Evolutionary conservation across 2,797 vertebrate genomes (phyloP).

Genomic region (Cephalopachus bancanus): DNA sequence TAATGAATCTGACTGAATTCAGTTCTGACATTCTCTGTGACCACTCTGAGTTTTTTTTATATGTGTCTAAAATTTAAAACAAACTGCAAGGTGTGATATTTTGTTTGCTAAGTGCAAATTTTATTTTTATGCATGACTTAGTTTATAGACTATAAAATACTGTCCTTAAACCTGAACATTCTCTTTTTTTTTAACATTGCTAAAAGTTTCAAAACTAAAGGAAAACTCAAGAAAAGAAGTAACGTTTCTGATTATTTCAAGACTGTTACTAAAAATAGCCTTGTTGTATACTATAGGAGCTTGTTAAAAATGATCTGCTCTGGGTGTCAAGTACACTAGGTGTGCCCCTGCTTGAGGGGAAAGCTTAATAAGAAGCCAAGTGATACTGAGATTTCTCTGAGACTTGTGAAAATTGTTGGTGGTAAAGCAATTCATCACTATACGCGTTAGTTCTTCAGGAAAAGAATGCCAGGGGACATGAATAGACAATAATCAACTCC

Average conservation of each 20-base stretch:
- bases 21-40: constrained; percentile 5
- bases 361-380: constrained; percentile 8
- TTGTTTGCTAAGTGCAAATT: constrained; percentile 13
- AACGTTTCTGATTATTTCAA: constrained; percentile 18
- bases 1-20: constrained; percentile 19
- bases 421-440: not conserved
- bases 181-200: constrained; percentile 27
- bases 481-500: not conserved
- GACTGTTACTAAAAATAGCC: constrained; percentile 25
- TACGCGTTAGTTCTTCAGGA: constrained; percentile 6
- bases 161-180: constrained; percentile 38
- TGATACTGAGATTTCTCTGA: constrained; percentile 50
- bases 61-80: constrained; percentile 59
- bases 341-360: not conserved
- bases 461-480: not conserved
- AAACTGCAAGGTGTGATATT: constrained; percentile 46
- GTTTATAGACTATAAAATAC: constrained; percentile 39
- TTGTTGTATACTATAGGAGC: not conserved
- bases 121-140: not conserved
- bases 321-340: not conserved
- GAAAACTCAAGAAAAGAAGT: not conserved
- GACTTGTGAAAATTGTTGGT: constrained; percentile 40
- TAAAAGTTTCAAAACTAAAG: constrained; percentile 56
- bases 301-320: not conserved
- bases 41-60: not conserved